Conservation (phyloP, 1,140 invertebrate species). For the Elymnias hypermnestra region DNA sequence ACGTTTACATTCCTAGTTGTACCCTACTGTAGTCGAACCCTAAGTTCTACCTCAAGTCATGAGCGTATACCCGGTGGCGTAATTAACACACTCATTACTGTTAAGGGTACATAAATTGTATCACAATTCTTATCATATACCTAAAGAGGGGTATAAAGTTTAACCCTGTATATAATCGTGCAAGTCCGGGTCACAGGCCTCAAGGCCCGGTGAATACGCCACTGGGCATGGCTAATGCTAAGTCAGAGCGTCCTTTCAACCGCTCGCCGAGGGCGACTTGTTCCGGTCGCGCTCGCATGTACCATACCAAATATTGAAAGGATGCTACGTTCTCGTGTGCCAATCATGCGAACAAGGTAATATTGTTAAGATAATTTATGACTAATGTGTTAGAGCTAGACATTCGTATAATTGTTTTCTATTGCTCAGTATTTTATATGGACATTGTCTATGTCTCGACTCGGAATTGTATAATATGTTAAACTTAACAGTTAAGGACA, state of each 20-base stretch:
- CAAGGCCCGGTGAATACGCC: too few relatives aligned
- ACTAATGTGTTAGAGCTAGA: conserved; percentile 56
- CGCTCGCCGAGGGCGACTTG: conserved; percentile 21
- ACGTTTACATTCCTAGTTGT: conserved; percentile 70
- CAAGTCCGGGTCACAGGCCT: too few relatives aligned
- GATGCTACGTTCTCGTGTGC: conserved; percentile 57
- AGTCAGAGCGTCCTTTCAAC: conserved; percentile 58
- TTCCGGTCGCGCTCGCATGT: conserved; percentile 14
- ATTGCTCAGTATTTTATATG: conserved; percentile 73
- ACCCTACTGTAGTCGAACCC: conserved; percentile 63
- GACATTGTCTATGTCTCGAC: conserved; percentile 54
- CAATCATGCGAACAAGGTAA: conserved; percentile 66
- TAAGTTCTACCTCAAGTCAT: conserved; percentile 72
- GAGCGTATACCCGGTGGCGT: too few relatives aligned
- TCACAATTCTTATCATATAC: too few relatives aligned
- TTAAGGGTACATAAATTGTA: too few relatives aligned
- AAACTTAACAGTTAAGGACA: conserved; percentile 73
- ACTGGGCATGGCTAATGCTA: conserved; percentile 51
- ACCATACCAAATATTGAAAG: conserved; percentile 66
- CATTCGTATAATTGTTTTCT: conserved; percentile 66
- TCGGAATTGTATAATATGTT: conserved; percentile 72
- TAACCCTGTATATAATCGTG: too few relatives aligned
- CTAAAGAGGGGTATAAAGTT: too few relatives aligned
- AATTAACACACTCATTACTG: too few relatives aligned
- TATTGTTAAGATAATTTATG: conserved; percentile 66